These are phyloP conservation scores for Hirtodrosophila alboralis DNA, from an alignment of 2,888 invertebrate species.

Conservation along the genomic window DNA sequence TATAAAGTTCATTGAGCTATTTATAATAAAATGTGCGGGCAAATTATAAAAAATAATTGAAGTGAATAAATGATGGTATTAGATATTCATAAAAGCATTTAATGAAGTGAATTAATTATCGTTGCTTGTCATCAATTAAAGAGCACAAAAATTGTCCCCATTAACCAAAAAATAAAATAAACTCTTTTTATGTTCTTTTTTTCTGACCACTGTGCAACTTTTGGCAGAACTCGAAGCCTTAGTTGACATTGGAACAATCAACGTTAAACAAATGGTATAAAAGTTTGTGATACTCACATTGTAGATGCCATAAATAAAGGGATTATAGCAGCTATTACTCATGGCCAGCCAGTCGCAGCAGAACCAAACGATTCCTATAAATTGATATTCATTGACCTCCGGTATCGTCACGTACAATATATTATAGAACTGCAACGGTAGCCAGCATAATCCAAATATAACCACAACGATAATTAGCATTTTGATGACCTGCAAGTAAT, in stretches of 20 bases:
- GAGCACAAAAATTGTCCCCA: background rate
- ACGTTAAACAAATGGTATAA: background rate
- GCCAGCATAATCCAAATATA: constrained; percentile 92
- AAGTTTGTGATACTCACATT: constrained; percentile 87
- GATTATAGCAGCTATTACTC: constrained; percentile 96
- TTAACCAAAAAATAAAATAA: constrained; percentile 2
- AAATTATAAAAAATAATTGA: constrained; percentile 2
- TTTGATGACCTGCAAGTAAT: constrained; percentile 90
- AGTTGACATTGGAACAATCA: background rate
- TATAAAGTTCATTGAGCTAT: constrained; percentile 5
- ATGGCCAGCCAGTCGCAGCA: constrained; percentile 94
- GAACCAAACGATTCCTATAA: constrained; percentile 94
- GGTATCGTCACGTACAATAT: constrained; percentile 89
- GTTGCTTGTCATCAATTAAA: background rate
- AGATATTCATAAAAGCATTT: too few species aligned
- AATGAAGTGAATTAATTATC: constrained; percentile 2
- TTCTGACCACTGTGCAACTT: background rate
- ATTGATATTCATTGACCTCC: constrained; percentile 89
- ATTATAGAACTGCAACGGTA: constrained; percentile 91
- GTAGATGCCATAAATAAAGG: constrained; percentile 95
- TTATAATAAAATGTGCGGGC: constrained; percentile 8
- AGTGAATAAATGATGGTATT: too few species aligned
- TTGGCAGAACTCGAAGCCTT: background rate
- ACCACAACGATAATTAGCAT: constrained; percentile 94
- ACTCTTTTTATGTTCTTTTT: too few species aligned